Percentiles rank a stretch among this genome's conserved stretches.
Evolutionary conservation across 2,797 vertebrate species (phyloP).

Genomic region (Bradypus variegatus): DNA sequence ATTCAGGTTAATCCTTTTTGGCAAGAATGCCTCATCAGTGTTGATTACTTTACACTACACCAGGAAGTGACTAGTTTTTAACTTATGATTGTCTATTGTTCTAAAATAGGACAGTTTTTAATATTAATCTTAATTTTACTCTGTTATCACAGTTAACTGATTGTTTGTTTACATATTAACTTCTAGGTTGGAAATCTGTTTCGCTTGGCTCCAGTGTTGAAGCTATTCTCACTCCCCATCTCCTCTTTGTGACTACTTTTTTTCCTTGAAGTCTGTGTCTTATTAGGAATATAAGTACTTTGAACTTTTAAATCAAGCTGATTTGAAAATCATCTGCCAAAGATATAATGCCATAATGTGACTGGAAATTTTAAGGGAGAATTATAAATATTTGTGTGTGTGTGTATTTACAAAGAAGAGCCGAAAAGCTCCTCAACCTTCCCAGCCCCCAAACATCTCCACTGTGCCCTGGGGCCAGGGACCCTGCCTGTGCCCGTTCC

Average conservation of each 20-base stretch:
- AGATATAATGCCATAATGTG: neutral
- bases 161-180: neutral
- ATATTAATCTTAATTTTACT: neutral
- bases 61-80: neutral
- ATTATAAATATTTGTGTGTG: neutral
- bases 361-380: neutral
- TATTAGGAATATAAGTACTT: neutral
- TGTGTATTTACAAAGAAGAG: neutral
- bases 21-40: neutral
- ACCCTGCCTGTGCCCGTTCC: too few relatives aligned
- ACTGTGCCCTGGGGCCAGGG: neutral
- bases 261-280: neutral
- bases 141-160: neutral
- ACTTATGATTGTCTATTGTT: neutral
- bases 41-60: too few relatives aligned
- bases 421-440: neutral
- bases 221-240: neutral
- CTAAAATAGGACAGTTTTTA: neutral
- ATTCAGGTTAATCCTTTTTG: neutral
- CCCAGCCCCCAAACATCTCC: neutral
- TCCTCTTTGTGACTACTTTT: neutral
- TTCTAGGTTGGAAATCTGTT: neutral
- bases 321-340: neutral
- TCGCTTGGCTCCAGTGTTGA: neutral
- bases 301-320: neutral